Conservation (phyloP, 2,113 vertebrate species). For the Hippocampus abdominalis region DNA sequence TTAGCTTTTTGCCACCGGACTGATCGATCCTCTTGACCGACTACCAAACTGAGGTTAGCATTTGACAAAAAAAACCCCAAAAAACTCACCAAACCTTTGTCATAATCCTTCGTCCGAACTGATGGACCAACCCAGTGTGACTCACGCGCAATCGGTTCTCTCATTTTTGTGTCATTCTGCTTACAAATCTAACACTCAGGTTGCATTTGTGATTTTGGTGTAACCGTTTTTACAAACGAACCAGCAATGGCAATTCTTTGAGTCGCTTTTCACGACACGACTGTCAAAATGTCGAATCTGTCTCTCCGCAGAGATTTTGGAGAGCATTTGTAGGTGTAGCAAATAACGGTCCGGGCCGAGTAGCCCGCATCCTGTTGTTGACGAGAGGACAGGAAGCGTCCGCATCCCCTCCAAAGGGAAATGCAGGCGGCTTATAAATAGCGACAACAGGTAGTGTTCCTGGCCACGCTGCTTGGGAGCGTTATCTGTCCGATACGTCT, state of each 20-base stretch:
- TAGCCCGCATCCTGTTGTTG: constrained; percentile 61
- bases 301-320: neutral
- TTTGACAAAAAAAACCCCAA: too few species aligned
- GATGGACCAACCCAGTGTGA: too few species aligned
- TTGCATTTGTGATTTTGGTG: neutral
- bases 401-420: constrained; percentile 43
- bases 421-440: constrained; percentile 41
- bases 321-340: constrained; percentile 42
- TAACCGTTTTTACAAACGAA: neutral
- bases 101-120: too few species aligned
- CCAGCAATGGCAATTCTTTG: neutral
- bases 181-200: too few species aligned
- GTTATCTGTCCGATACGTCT: neutral
- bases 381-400: constrained; percentile 51
- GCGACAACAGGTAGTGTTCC: constrained; percentile 40
- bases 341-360: constrained; percentile 22
- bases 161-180: neutral
- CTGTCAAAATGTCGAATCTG: neutral
- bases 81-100: too few species aligned
- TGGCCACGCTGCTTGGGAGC: neutral
- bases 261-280: neutral
- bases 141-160: too few species aligned
- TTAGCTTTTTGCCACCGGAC: too few species aligned
- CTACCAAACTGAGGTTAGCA: too few species aligned
- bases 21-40: too few species aligned